A percentile compares a stretch with the other conserved stretches of the same genome.
Conservation (phyloP, 2,888 invertebrate genomes). For the Parelbella ahira region DNA sequence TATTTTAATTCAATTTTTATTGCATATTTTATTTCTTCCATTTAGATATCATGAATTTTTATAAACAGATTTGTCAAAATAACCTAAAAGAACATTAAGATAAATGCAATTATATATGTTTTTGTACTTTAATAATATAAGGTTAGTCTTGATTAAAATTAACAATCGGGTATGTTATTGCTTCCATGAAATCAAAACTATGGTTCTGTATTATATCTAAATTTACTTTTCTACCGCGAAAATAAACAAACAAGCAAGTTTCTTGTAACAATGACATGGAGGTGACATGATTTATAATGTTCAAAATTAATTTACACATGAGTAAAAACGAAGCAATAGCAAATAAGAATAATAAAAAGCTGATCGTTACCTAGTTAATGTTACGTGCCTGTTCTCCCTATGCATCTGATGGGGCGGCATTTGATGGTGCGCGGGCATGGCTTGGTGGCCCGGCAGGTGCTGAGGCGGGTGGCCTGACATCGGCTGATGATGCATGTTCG, state of each 20-base stretch:
- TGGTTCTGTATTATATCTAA: no score
- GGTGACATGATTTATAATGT: background rate
- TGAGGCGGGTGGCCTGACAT: constrained; percentile 76
- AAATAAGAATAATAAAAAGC: constrained; percentile 59
- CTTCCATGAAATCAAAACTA: no score
- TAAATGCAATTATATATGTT: no score
- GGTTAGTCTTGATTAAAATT: no score
- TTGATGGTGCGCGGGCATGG: constrained; percentile 76
- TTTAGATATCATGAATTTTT: no score
- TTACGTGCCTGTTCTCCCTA: constrained; percentile 82
- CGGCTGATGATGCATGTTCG: constrained; percentile 79
- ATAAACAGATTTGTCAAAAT: no score
- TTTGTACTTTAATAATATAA: no score
- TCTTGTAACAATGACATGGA: background rate
- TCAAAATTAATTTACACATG: constrained; percentile 2
- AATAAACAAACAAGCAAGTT: constrained; percentile 6
- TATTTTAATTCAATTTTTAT: no score
- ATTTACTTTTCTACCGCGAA: constrained; percentile 7
- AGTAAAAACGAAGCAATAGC: constrained; percentile 32
- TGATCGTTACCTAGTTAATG: constrained; percentile 72
- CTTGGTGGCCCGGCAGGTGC: constrained; percentile 69
- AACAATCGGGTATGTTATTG: no score
- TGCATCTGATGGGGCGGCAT: constrained; percentile 84
- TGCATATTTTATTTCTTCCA: no score
- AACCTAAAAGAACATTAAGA: no score